Conservation (phyloP, 2,797 vertebrate genomes). For the Salarias fasciatus region DNA sequence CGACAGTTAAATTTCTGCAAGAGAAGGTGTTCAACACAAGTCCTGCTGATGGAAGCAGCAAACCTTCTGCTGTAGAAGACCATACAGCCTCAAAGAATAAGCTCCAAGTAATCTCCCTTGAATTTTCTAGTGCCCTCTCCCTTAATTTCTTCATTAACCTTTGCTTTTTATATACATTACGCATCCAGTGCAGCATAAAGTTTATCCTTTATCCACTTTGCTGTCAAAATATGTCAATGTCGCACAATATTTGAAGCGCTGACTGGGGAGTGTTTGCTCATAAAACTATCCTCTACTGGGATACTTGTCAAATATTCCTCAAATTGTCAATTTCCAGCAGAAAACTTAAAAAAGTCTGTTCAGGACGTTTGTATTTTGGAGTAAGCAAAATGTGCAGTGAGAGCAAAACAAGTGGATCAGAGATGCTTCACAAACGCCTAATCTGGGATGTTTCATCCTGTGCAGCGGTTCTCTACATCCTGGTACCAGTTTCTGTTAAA, state of each 20-base stretch:
- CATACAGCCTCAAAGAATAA: constrained; percentile 43
- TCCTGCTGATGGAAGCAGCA: constrained; percentile 51
- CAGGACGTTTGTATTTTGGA: too few relatives aligned
- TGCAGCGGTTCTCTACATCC: too few relatives aligned
- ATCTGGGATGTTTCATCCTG: too few relatives aligned
- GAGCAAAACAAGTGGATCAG: too few relatives aligned
- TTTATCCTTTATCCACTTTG: constrained; percentile 15
- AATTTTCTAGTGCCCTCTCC: constrained; percentile 16
- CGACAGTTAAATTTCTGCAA: constrained; percentile 65
- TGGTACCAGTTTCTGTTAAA: too few relatives aligned
- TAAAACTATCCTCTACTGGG: not conserved
- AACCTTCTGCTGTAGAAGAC: constrained; percentile 45
- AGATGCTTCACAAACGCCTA: too few relatives aligned
- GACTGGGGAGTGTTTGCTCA: not conserved
- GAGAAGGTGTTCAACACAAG: constrained; percentile 50
- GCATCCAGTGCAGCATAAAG: constrained; percentile 15
- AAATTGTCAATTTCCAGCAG: too few relatives aligned
- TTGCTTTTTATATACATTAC: constrained; percentile 1
- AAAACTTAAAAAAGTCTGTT: too few relatives aligned
- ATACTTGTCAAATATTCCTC: constrained; percentile 4
- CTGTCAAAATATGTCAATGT: not conserved
- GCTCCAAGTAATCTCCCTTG: constrained; percentile 38
- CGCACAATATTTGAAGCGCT: not conserved
- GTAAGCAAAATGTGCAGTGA: too few relatives aligned
- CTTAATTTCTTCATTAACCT: constrained; percentile 2